Conservation (phyloP, 2,113 vertebrate species). For the Pluvialis apricaria region DNA sequence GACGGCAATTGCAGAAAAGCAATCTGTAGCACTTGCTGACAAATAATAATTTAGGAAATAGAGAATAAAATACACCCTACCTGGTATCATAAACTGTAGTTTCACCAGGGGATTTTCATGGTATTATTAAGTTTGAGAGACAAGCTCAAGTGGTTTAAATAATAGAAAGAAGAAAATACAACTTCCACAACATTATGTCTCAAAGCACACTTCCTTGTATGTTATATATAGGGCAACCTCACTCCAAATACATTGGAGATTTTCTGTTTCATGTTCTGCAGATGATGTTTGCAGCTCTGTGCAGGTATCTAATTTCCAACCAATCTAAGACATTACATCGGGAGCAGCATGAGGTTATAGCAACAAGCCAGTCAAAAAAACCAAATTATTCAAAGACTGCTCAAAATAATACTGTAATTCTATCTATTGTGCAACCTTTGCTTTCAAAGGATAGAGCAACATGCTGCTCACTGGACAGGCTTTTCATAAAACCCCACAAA, state of each 20-base stretch:
- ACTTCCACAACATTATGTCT: not conserved
- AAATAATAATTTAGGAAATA: constrained; percentile 51
- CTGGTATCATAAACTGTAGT: constrained; percentile 4
- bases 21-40: constrained; percentile 14
- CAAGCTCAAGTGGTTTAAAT: constrained; percentile 55
- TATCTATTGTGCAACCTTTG: not conserved
- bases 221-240: not conserved
- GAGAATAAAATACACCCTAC: constrained; percentile 28
- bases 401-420: constrained; percentile 27
- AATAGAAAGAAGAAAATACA: constrained; percentile 39
- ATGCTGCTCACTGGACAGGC: not conserved
- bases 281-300: not conserved
- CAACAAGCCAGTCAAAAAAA: not conserved
- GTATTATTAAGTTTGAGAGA: constrained; percentile 50
- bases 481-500: not conserved
- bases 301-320: constrained; percentile 18
- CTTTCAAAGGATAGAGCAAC: not conserved
- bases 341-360: not conserved
- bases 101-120: not conserved
- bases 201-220: not conserved
- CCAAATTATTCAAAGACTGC: constrained; percentile 8
- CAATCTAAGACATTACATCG: not conserved
- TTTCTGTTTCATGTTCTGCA: not conserved
- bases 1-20: constrained; percentile 26
- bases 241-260: constrained; percentile 16